Evolutionary conservation across 2,797 vertebrate species (phyloP), one percentile per base, ranked within the genome.

Genomic region (Sebastes diaconus): DNA sequence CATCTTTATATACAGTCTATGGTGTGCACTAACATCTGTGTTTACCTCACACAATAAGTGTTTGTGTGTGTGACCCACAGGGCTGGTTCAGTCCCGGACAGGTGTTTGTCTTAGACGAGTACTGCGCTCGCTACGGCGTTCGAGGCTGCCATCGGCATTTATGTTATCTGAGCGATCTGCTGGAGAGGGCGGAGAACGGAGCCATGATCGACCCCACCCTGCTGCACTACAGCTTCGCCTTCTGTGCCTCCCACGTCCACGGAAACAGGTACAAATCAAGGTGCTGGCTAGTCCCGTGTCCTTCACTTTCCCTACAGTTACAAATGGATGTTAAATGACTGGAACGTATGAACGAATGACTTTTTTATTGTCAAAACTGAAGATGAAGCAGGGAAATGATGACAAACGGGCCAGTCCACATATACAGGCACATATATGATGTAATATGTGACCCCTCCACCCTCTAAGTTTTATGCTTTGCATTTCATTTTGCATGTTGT

Each of bases 131-230:
- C 70, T 98, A 99, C 0, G 98, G 98, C 39, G 98, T 99, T 64
- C 95, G 98, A 85, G 98, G 98, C 73, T 99, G 98, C 93, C 98
- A 99, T 88, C 95, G 98, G 60, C 98, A 99, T 94, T 95, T 99
- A 88, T 99, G 98, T 91, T 99, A 99, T 96, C 97, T 99, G 90
- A 95, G 96, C 67, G 98, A 99, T 93, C 96, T 99, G 91, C 96
- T 99, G 85, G 97, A 98, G 92, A 93, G 98, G 79, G 98, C 98
- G 29, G 98, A 99, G 95, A 99, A 99, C 0, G 98, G 98, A 78
- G 98, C 98, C 90, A 99, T 99, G 98, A 97, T 99, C n/a, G 98
- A 99, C 95, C 98, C 98, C 87, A 99, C 98, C n/a, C 97, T 99
- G 81, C 97, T 99, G 70, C 98, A 99, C 95, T 99, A 99, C 95